Evolutionary conservation across 1,140 invertebrate genomes (phyloP), one percentile per base, ranked within the genome.

Genomic region (Brachionus angularis): DNA sequence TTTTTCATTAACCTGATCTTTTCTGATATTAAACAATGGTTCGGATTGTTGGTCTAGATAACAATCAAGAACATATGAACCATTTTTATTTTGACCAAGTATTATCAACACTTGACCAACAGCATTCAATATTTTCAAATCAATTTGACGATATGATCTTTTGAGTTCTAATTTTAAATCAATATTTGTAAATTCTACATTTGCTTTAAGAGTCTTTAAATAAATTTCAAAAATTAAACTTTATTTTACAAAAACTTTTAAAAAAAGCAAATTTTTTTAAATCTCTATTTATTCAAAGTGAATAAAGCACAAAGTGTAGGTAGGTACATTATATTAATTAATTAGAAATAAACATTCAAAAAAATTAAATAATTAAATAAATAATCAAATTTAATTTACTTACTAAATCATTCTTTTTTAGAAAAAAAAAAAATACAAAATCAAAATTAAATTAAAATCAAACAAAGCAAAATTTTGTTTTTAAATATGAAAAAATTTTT

Each of bases 111-210:
- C 53, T 36, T 58, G 33, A 12, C 33, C 53, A 58, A 23, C 25
- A 39, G 31, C 53, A 39, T 14, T 58, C 18, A 23, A 18, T 14
- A 58, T 29, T n/a, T 18, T 58, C 4, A 58, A 18, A 16, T 58
- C 34, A 12, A 58, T 18, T 39, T 58, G 53, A 39, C 53, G 53
- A 58, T 58, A 34, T 3, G 18, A 39, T 23, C 18, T 58, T 39
- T 58, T 58, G 5, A 58, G n/a, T 23, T 58, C 53, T 2, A 34
- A 31, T 58, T 58, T 33, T 12, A 58, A 18, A 23, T 58, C 53
- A 23, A 58, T 23, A 58, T 58, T 58, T 10, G 23, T 58, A 23
- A 58, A 58, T 25, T 58, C 53, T 23, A 58, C 34, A 58, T 58
- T 33, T 12, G 33, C 39, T 21, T 42, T 58, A 21, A 58, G 34